Evolutionary conservation across 2,113 vertebrate genomes (phyloP).

Genomic region (Aythya baeri): DNA sequence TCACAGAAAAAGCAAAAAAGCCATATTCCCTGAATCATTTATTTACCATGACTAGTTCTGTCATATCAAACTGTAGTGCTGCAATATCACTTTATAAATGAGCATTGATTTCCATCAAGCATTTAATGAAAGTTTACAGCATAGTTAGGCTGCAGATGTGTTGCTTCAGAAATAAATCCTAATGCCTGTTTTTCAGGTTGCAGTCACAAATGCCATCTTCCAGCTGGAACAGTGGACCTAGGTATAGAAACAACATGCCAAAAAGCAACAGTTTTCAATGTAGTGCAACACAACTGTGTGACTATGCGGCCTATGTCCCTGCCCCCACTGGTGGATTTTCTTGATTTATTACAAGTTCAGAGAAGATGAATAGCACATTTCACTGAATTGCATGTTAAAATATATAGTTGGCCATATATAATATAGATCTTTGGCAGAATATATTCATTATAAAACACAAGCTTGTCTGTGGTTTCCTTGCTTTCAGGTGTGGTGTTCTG

Average conservation of each 20-base stretch:
- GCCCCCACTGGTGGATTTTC: neutral
- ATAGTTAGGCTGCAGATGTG: neutral
- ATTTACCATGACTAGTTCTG: neutral
- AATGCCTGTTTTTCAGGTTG: neutral
- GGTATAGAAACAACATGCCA: neutral
- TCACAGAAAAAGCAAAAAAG: neutral
- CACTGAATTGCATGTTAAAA: constrained; percentile 12
- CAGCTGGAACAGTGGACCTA: neutral
- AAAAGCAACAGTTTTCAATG: neutral
- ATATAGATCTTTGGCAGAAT: constrained; percentile 6
- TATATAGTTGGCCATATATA: neutral
- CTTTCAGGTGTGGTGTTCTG: constrained; percentile 17
- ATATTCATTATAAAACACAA: constrained; percentile 25
- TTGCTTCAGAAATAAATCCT: constrained; percentile 3
- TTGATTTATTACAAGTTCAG: constrained; percentile 3
- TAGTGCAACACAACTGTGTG: neutral
- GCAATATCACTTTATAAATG: neutral
- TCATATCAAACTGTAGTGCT: neutral
- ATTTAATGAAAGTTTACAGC: constrained; percentile 3
- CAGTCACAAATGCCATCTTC: neutral
- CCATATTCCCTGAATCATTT: neutral
- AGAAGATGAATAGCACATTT: constrained; percentile 9
- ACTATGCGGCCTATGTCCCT: neutral
- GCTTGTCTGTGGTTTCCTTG: neutral
- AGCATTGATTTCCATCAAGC: neutral